phyloP scores from a whole-genome alignment of 1,140 invertebrate genomes.

The Drosophila pallidifrons region DNA sequence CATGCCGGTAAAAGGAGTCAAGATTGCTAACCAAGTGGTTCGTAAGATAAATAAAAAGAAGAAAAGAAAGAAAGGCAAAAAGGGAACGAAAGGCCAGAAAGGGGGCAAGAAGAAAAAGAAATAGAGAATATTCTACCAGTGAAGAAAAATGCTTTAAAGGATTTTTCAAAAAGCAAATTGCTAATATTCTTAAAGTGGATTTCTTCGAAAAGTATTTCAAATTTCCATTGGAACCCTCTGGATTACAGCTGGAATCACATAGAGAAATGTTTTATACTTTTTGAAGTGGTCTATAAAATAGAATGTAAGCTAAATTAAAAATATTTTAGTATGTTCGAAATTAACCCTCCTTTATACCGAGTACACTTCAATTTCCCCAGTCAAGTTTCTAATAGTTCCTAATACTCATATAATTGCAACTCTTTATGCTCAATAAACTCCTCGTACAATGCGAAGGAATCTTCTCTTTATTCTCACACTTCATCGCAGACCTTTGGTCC shows the following conservation, averaged over 20 bases:
- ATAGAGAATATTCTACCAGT: neutral
- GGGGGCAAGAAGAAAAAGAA: neutral
- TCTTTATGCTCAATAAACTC: neutral
- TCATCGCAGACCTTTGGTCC: conserved; percentile 67
- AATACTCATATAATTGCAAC: neutral
- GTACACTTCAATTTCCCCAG: too few relatives aligned
- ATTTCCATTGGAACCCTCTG: neutral
- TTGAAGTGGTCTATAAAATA: neutral
- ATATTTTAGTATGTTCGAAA: too few relatives aligned
- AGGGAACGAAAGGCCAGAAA: neutral
- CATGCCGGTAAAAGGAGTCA: neutral
- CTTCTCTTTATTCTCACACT: neutral
- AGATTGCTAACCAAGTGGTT: neutral
- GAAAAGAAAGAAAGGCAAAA: conserved; percentile 3
- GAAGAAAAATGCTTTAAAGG: neutral
- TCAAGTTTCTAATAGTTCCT: too few relatives aligned
- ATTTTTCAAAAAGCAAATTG: conserved; percentile 1
- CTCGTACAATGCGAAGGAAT: neutral
- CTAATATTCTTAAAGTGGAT: neutral
- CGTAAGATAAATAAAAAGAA: neutral
- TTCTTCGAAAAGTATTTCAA: neutral
- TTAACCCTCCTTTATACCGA: too few relatives aligned
- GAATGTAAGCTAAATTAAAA: too few relatives aligned
- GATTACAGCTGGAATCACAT: neutral
- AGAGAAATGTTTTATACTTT: neutral